Evolutionary conservation across 2,113 vertebrate species (phyloP).

Genomic region (Lethenteron reissneri): DNA sequence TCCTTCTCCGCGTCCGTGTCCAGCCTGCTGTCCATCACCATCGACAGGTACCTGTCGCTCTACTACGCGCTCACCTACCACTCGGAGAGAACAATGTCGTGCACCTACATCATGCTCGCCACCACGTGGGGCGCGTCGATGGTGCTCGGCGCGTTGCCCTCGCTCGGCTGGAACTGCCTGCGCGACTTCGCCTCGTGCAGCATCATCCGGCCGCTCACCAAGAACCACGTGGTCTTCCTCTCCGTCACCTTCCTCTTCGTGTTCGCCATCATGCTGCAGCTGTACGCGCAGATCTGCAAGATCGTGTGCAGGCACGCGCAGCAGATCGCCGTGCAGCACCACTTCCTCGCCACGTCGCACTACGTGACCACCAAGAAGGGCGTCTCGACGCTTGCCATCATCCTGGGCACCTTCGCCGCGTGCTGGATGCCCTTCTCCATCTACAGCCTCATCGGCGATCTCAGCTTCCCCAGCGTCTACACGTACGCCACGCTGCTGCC

Average conservation of each 20-base stretch:
- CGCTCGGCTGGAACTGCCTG: constrained; percentile 73
- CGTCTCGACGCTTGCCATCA: constrained; percentile 53
- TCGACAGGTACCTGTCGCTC: constrained; percentile 73
- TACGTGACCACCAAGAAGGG: constrained; percentile 75
- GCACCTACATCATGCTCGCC: constrained; percentile 46
- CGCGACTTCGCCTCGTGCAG: constrained; percentile 33
- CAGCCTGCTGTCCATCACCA: constrained; percentile 60
- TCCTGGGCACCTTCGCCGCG: constrained; percentile 56
- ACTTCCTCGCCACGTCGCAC: constrained; percentile 42
- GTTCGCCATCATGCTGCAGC: constrained; percentile 48
- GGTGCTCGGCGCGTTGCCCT: constrained; percentile 42
- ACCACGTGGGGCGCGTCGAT: constrained; percentile 45
- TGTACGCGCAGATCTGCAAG: constrained; percentile 61
- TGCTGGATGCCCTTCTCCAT: constrained; percentile 79
- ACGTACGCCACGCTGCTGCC: constrained; percentile 61
- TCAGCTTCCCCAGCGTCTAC: constrained; percentile 38
- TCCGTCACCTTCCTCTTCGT: constrained; percentile 46
- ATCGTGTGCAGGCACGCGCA: constrained; percentile 59
- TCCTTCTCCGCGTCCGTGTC: constrained; percentile 62
- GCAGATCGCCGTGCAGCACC: constrained; percentile 72
- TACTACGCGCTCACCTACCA: constrained; percentile 70
- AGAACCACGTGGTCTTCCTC: constrained; percentile 48
- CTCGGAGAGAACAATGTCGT: constrained; percentile 39
- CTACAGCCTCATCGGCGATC: constrained; percentile 55
- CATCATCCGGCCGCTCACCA: constrained; percentile 40